These are phyloP conservation scores for Epirrita christyi DNA, from an alignment of 2,888 invertebrate species.

Conservation along the genomic window DNA sequence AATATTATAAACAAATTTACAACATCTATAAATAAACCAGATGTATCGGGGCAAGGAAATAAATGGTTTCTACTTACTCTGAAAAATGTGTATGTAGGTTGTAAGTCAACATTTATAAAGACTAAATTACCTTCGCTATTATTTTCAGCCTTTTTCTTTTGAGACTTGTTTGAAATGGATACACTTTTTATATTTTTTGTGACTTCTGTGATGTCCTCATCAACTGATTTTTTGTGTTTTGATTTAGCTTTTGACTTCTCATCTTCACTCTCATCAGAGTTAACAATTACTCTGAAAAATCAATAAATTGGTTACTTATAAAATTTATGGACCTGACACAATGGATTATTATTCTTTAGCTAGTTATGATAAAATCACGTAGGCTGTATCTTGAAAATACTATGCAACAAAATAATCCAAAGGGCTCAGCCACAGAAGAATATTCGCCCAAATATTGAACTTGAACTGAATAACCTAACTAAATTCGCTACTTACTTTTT, in stretches of 20 bases:
- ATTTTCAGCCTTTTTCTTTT: conserved; percentile 69
- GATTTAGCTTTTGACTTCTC: conserved; percentile 76
- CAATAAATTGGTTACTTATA: not conserved
- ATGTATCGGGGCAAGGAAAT: too few species aligned
- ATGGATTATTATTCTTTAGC: not conserved
- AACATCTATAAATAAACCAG: too few species aligned
- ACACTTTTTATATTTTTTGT: conserved; percentile 85
- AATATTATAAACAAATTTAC: conserved; percentile 10
- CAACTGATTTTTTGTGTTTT: conserved; percentile 78
- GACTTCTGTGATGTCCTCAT: conserved; percentile 80
- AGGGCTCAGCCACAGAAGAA: not conserved
- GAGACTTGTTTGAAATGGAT: conserved; percentile 81
- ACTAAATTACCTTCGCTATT: conserved; percentile 65
- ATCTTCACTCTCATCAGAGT: conserved; percentile 77
- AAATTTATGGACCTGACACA: not conserved
- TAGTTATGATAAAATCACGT: not conserved
- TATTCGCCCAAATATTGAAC: not conserved
- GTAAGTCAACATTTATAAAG: not conserved
- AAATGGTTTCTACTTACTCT: too few species aligned
- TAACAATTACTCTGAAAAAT: conserved; percentile 62
- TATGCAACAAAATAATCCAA: not conserved
- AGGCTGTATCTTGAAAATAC: not conserved
- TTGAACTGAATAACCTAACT: conserved; percentile 61
- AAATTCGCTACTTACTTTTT: conserved; percentile 73
- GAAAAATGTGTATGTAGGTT: too few species aligned